Base-by-base conservation (phyloP, 2,888 invertebrate species). In the Agrotis clavis region DNA sequence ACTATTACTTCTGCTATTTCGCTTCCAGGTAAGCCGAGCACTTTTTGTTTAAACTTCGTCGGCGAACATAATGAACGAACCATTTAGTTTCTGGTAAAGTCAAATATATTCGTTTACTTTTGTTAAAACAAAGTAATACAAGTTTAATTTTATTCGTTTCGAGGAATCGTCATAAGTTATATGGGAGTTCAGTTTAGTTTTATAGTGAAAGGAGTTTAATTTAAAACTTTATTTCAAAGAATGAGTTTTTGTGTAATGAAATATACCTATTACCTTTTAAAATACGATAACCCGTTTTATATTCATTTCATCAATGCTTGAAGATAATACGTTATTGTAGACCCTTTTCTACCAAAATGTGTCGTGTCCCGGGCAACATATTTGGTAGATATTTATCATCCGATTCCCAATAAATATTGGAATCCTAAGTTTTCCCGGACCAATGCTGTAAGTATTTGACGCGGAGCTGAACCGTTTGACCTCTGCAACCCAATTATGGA, bases 341-440 rank as follows among this genome's bases (percentile, higher is more conserved):
- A 6, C 25, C 0, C 14, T 62, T 50, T 13, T 25, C 18, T 25
- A 19, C 4, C 18, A 16, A 41, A 54, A 54, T 54, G n/a, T 61
- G 19, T n/a, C 18, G 25, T 25, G 53, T 61, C 25, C 48, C 13
- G 18, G 4, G 18, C 7, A 47, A 30, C 18, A 41, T 11, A 41
- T 51, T 54, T 41, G 21, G 21, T 47, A 47, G 35, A 53, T 53
- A 60, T 60, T 51, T 47, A 21, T 68, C 30, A 71, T 72, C 19
- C 6, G 14, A 53, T n/a, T 25, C 16, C 54, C 19, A 62, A 62
- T 48, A 62, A 62, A 74, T 30, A 72, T 74, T 63, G n/a, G 21
- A 45, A 60, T 53, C 18, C 11, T 18, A 73, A 19, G 63, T 56
- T 50, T 63, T 6, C 6, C 60, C n/a, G n/a, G 64, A 19, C 19